phyloP scores from a whole-genome alignment of 2,888 invertebrate species.

The Cryptocephalus moraei region DNA sequence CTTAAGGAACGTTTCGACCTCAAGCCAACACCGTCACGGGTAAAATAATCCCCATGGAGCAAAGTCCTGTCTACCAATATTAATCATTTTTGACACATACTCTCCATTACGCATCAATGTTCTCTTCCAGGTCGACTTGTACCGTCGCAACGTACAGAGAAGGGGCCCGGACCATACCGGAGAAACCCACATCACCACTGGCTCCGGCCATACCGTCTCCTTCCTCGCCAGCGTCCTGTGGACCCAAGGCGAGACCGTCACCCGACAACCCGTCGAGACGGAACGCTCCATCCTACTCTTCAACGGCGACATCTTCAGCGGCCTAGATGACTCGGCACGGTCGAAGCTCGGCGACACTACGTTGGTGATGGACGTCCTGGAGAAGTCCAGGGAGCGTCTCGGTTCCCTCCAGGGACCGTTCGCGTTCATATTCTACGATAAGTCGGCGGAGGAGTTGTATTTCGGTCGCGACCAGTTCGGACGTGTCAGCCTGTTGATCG shows the following conservation, averaged over 20 bases:
- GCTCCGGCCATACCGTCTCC: constrained; percentile 19
- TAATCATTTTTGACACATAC: too few species aligned
- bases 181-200: constrained; percentile 11
- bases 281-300: constrained; percentile 60
- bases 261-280: constrained; percentile 58
- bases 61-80: too few species aligned
- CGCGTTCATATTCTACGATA: constrained; percentile 68
- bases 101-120: neutral
- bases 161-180: constrained; percentile 48
- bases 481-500: constrained; percentile 69
- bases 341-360: constrained; percentile 42
- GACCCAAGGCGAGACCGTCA: constrained; percentile 62
- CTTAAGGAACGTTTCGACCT: too few species aligned
- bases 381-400: constrained; percentile 26
- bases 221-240: constrained; percentile 59
- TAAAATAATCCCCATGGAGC: too few species aligned
- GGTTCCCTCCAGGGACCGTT: constrained; percentile 65
- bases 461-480: constrained; percentile 82
- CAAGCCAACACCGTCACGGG: too few species aligned
- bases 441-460: constrained; percentile 48
- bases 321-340: constrained; percentile 32
- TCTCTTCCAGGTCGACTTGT: constrained; percentile 24
- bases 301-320: constrained; percentile 81
- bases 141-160: constrained; percentile 34
- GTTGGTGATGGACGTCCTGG: constrained; percentile 39